phyloP scores from a whole-genome alignment of 2,797 vertebrate species.

The Eulemur coronatus region DNA sequence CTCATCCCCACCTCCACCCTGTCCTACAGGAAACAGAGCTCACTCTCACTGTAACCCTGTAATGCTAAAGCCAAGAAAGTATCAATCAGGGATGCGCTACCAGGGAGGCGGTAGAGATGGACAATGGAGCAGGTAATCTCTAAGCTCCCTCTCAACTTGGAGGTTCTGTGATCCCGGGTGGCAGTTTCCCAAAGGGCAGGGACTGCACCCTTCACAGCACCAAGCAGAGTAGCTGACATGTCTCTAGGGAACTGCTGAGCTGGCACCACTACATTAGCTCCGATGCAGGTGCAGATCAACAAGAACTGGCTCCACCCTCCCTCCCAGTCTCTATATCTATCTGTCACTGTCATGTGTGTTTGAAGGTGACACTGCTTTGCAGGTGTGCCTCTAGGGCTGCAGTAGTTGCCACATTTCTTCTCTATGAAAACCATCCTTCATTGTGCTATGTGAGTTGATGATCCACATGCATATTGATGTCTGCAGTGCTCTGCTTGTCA shows the following conservation, averaged over 20 bases:
- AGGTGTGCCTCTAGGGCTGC: not conserved
- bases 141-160: not conserved
- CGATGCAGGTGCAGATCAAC: not conserved
- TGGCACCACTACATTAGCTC: not conserved
- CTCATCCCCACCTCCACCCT: not conserved
- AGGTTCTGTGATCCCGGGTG: not conserved
- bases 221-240: not conserved
- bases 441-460: not conserved
- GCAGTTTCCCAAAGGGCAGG: not conserved
- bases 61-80: not conserved
- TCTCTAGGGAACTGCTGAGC: not conserved
- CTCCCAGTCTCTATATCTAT: not conserved
- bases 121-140: not conserved
- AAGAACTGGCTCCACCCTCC: not conserved
- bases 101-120: not conserved
- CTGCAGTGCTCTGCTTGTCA: not conserved
- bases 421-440: not conserved
- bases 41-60: not conserved
- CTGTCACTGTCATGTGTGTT: not conserved
- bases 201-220: not conserved
- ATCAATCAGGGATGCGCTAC: not conserved
- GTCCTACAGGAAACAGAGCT: not conserved
- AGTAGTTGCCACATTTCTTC: not conserved
- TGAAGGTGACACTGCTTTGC: slow-evolving; percentile 37
- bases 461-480: not conserved